Base-by-base conservation (phyloP, 2,888 invertebrate species). In the Lasioglossum morio region DNA sequence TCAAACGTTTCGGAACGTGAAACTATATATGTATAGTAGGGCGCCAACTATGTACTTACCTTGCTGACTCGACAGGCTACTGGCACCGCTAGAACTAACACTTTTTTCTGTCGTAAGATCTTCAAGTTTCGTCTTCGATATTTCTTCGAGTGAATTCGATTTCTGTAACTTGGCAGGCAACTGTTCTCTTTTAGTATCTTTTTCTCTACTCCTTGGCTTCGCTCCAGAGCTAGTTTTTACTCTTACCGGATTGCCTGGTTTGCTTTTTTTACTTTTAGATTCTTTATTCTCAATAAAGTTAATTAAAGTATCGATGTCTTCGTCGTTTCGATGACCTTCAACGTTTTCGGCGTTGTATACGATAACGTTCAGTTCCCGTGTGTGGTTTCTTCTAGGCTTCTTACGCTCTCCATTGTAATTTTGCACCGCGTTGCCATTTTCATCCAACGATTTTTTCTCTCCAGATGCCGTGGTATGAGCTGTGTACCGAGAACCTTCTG, bases 81-180 rank as follows among this genome's bases (percentile, higher is more conserved):
- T 95, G 27, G 94, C 92, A 78, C 93, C 94, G 84, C 94, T 94
- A 37, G 94, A 94, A 83, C 93, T 93, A 16, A 91, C 89, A 78
- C 93, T 93, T 81, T 95, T 94, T 76, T 96, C 95, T 78, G 96
- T 96, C 48, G 97, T 97, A 88, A 97, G 96, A 92, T 97, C 97
- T 92, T 97, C 97, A 88, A 97, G 96, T 95, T 97, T 97, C 82
- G 97, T 97, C 90, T 97, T 97, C 74, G 97, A 97, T 89, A 98
- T 96, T 95, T 98, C 98, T 94, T 98, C 98, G 91, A 98, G 95
- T 48, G 98, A 98, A 93, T 97, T 97, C 88, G 97, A 97, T 89
- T 98, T 97, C 94, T 97, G 97, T 83, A 96, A 92, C 88, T 96
- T 96, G 78, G 96, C 95, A 57, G 94, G 88, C 72, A 94, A 90